These are phyloP conservation scores for Martes martes DNA, from an alignment of 2,113 vertebrate species.

Conservation along the genomic window DNA sequence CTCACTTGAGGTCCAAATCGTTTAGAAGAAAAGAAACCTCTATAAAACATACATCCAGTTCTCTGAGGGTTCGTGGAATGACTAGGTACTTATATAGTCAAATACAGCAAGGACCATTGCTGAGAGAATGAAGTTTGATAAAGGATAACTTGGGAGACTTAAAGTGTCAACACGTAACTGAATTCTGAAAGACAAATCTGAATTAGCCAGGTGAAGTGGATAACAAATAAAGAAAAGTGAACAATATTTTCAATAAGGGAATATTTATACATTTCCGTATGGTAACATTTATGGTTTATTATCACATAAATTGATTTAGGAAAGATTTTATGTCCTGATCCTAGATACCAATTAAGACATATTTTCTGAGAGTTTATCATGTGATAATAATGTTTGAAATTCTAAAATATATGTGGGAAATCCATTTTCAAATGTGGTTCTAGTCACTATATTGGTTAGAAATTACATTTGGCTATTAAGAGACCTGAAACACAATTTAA, in stretches of 20 bases:
- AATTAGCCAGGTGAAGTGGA: not conserved
- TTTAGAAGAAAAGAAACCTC: not conserved
- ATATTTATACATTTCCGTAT: not conserved
- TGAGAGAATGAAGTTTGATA: not conserved
- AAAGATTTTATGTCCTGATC: not conserved
- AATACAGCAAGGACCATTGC: not conserved
- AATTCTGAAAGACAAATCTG: not conserved
- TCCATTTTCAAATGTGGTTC: not conserved
- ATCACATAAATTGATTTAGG: not conserved
- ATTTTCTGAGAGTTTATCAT: not conserved
- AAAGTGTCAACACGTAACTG: not conserved
- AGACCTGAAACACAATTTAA: not conserved
- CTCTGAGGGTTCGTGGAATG: not conserved
- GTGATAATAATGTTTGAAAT: conserved; percentile 2
- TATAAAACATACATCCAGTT: not conserved
- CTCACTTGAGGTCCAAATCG: not conserved
- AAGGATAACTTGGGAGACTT: not conserved
- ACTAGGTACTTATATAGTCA: not conserved
- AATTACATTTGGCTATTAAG: not conserved
- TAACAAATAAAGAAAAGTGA: not conserved
- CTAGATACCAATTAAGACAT: not conserved
- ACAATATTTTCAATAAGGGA: not conserved
- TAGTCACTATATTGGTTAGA: not conserved
- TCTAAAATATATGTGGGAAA: not conserved
- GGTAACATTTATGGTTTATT: not conserved